Evolutionary conservation across 1,140 invertebrate genomes (phyloP), one percentile per base, ranked within the genome.

Genomic region (Meteorus sp.): DNA sequence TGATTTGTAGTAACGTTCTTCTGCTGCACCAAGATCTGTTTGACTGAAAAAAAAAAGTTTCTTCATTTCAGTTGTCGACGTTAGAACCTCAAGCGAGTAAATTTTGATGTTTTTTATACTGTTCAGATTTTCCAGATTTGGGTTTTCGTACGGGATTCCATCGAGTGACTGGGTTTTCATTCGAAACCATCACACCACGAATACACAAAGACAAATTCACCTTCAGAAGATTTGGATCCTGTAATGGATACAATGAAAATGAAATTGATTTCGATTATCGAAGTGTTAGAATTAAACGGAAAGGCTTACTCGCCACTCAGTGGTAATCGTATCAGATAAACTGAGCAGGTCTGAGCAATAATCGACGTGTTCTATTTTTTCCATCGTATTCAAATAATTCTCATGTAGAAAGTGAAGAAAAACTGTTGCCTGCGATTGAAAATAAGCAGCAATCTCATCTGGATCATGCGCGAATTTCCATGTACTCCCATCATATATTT

Each of bases 101-200:
- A 31, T 51, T 35, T 20, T 9, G 17, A n/a, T n/a, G n/a, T n/a
- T 43, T 43, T 17, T 3, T 17, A 68, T 68, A 77, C 75, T 69
- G 47, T 48, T 70, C 53, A 39, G 66, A 64, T 39, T 72, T 65
- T 17, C 72, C 56, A 31, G 73, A 81, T 43, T 65, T 77, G 31
- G 85, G 84, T 53, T 85, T 88, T 62, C 79, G 82, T 1, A 90
- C 85, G 41, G 88, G 88, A 79, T 88, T 88, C 88, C 88, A 90
- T 13, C 83, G 84, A 33, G 82, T 83, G 1, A 87, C 80, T 22
- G 87, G 87, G 23, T 83, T 80, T 62, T 84, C 79, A 73, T 91
- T 91, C 4, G 82, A 70, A 7, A 88, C 70, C 89, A 91, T 91
- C 13, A 88, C 67, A 17, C 88, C 87, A 41, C 86, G 78, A 13